Evolutionary conservation across 2,888 invertebrate genomes (phyloP).

Genomic region (Hypomecis atomaria): DNA sequence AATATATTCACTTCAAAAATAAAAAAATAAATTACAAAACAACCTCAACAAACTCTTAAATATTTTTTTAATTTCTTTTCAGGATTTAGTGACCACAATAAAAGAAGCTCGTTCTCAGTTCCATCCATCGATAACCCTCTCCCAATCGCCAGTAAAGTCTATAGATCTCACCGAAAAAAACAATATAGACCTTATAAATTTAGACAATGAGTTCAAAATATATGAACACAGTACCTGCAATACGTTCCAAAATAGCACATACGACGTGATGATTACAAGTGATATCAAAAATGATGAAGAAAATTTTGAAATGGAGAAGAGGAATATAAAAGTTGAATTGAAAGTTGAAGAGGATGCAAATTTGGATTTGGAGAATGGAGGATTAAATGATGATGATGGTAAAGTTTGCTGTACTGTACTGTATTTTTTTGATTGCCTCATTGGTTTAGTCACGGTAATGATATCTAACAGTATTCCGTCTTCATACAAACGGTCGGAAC

Average conservation of each 20-base stretch:
- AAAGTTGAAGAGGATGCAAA: constrained; percentile 55
- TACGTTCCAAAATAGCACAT: not conserved
- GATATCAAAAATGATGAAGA: not conserved
- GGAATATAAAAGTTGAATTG: constrained; percentile 57
- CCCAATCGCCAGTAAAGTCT: constrained; percentile 5
- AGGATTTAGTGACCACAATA: constrained; percentile 29
- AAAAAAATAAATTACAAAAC: not conserved
- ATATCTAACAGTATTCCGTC: too few species aligned
- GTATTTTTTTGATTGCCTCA: too few species aligned
- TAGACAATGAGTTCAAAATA: constrained; percentile 1
- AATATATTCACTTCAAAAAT: not conserved
- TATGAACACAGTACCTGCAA: not conserved
- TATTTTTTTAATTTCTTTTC: constrained; percentile 11
- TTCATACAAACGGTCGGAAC: too few species aligned
- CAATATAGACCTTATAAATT: not conserved
- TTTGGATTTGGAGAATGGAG: constrained; percentile 47
- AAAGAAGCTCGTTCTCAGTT: constrained; percentile 24
- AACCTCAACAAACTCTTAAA: not conserved
- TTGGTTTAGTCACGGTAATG: too few species aligned
- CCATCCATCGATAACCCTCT: constrained; percentile 17
- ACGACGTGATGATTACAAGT: not conserved
- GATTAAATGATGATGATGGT: constrained; percentile 58
- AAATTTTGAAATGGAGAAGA: not conserved
- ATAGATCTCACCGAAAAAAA: constrained; percentile 17
- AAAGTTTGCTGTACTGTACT: constrained; percentile 2